These are phyloP conservation scores for Cyclophora albipunctata DNA, from an alignment of 2,888 invertebrate species.

Conservation along the genomic window DNA sequence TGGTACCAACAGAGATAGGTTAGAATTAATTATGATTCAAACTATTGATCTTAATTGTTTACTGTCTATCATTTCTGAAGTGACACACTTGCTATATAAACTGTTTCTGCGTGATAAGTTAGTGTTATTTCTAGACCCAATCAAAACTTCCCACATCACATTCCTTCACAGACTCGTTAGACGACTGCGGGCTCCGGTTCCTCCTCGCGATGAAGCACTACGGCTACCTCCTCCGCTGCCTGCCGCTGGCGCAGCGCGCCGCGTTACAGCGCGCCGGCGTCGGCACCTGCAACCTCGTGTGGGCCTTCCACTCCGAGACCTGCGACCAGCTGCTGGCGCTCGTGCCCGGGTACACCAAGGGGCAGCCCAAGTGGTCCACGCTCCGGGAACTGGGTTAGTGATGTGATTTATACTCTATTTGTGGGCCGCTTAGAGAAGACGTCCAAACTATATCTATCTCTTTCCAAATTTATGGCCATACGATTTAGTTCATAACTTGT, in stretches of 20 bases:
- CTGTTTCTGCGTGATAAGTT: no score
- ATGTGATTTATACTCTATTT: neutral
- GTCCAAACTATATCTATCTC: no score
- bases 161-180: constrained; percentile 81
- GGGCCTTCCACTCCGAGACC: constrained; percentile 99
- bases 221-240: constrained; percentile 93
- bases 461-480: no score
- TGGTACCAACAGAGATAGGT: no score
- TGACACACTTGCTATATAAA: no score
- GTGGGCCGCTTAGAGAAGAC: no score
- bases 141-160: no score
- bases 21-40: no score
- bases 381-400: constrained; percentile 86
- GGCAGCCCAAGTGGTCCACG: constrained; percentile 91
- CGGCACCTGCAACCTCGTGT: constrained; percentile 93
- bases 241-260: constrained; percentile 92
- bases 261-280: constrained; percentile 90
- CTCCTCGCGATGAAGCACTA: constrained; percentile 98
- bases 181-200: constrained; percentile 98
- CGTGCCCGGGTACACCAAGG: constrained; percentile 91
- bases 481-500: no score
- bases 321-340: constrained; percentile 94
- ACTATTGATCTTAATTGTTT: no score
- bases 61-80: no score
- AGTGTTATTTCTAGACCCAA: no score